Percentiles rank a stretch among this genome's conserved stretches.
phyloP scores from a whole-genome alignment of 2,113 vertebrate species.

The Brienomyrus longianalis region DNA sequence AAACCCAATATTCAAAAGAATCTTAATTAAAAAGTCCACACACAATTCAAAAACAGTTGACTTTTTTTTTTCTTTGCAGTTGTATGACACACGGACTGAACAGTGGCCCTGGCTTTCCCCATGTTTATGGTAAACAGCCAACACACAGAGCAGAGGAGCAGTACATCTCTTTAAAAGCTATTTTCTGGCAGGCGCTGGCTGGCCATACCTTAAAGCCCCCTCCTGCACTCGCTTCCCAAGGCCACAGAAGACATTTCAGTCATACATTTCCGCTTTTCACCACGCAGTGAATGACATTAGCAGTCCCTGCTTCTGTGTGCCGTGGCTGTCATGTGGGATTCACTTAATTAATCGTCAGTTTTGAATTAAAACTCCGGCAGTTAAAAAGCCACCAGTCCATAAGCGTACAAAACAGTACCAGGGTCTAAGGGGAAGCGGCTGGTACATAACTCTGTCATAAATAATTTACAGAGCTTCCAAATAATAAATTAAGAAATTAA shows the following conservation, averaged over 20 bases:
- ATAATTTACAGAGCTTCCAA: conserved; percentile 61
- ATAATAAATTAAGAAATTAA: conserved; percentile 70
- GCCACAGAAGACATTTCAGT: background rate
- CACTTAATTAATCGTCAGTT: conserved; percentile 20
- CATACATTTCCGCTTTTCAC: background rate
- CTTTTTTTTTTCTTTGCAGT: background rate
- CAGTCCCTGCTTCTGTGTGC: background rate
- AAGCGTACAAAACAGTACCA: conserved; percentile 33
- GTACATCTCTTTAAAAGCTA: background rate
- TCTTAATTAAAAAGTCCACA: conserved; percentile 12
- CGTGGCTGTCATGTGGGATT: conserved; percentile 12
- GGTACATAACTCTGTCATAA: conserved; percentile 45
- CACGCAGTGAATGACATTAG: conserved; percentile 5
- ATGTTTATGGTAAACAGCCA: background rate
- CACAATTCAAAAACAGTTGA: background rate
- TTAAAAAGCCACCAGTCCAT: conserved; percentile 34
- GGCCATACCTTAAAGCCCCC: background rate
- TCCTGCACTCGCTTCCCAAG: background rate
- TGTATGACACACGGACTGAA: background rate
- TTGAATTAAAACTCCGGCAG: conserved; percentile 24
- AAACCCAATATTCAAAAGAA: conserved; percentile 23
- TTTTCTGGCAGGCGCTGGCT: background rate
- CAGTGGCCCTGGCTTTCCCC: background rate
- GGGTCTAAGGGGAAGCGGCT: conserved; percentile 27
- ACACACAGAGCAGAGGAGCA: background rate